Conservation (phyloP, 2,888 invertebrate species). For the Allolobophora icterica region DNA sequence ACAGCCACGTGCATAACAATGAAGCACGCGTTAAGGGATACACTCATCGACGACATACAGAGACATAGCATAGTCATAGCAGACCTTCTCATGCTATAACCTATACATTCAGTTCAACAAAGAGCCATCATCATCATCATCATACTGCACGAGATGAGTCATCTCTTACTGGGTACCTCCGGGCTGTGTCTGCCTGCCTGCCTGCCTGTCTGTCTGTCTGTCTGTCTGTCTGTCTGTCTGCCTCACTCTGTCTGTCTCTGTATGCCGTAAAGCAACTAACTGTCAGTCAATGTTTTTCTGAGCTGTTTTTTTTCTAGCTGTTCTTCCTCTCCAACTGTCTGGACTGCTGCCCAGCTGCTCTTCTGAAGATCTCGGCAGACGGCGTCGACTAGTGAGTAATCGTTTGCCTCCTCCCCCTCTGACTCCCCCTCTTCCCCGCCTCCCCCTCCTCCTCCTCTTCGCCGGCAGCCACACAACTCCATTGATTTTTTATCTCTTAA, state of each 20-base stretch:
- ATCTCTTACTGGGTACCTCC: not conserved
- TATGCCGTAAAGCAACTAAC: not conserved
- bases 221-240: not conserved
- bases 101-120: not conserved
- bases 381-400: not conserved
- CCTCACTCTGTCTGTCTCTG: not conserved
- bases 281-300: slow-evolving; percentile 29
- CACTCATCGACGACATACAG: not conserved
- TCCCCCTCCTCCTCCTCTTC: no score
- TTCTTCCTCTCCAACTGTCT: not conserved
- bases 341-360: not conserved
- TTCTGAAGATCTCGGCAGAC: not conserved
- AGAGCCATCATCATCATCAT: not conserved
- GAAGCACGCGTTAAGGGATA: not conserved
- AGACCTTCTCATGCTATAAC: not conserved
- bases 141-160: not conserved
- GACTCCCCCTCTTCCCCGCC: no score
- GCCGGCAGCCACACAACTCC: not conserved
- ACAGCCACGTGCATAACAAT: not conserved
- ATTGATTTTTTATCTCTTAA: not conserved
- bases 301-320: slow-evolving; percentile 17
- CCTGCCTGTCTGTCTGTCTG: not conserved
- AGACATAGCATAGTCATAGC: not conserved
- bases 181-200: not conserved
- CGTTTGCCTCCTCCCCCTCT: not conserved